Evolutionary conservation across 2,888 invertebrate genomes (phyloP).

Genomic region (Marasmarcha lunaedactyla): DNA sequence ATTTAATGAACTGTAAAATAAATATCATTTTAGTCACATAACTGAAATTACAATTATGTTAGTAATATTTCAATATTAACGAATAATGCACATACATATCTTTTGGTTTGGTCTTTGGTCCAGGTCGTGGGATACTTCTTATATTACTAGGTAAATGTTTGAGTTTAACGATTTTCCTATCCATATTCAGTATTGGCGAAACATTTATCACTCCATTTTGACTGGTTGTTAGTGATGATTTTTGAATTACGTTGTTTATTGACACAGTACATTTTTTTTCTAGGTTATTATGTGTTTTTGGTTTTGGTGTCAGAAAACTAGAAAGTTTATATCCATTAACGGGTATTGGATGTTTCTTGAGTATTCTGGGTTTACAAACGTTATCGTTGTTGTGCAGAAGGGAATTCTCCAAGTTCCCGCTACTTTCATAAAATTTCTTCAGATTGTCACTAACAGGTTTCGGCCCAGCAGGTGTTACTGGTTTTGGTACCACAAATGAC

Average conservation of each 20-base stretch:
- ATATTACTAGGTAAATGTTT: constrained; percentile 34
- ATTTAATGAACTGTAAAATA: not conserved
- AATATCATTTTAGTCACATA: too few relatives aligned
- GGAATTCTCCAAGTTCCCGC: constrained; percentile 52
- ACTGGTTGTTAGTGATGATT: constrained; percentile 31
- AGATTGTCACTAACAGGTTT: constrained; percentile 52
- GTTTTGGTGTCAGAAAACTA: constrained; percentile 48
- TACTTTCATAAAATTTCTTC: constrained; percentile 60
- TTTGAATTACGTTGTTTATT: constrained; percentile 32
- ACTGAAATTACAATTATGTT: too few relatives aligned
- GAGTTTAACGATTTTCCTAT: constrained; percentile 50
- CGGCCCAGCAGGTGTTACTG: constrained; percentile 28
- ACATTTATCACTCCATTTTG: not conserved
- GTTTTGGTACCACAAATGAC: constrained; percentile 36
- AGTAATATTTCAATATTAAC: too few relatives aligned
- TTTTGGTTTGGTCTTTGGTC: constrained; percentile 58
- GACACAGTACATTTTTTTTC: constrained; percentile 4
- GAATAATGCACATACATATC: constrained; percentile 55
- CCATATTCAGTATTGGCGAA: constrained; percentile 9
- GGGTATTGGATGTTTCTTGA: constrained; percentile 35
- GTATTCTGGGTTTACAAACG: constrained; percentile 28
- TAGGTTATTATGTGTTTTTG: constrained; percentile 1
- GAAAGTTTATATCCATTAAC: constrained; percentile 48
- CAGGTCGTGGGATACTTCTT: constrained; percentile 29
- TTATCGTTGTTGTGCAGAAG: constrained; percentile 27